A percentile compares a stretch with the other conserved stretches of the same genome.
These are phyloP conservation scores for Netelia melanura DNA, from an alignment of 2,888 invertebrate species.

Conservation along the genomic window DNA sequence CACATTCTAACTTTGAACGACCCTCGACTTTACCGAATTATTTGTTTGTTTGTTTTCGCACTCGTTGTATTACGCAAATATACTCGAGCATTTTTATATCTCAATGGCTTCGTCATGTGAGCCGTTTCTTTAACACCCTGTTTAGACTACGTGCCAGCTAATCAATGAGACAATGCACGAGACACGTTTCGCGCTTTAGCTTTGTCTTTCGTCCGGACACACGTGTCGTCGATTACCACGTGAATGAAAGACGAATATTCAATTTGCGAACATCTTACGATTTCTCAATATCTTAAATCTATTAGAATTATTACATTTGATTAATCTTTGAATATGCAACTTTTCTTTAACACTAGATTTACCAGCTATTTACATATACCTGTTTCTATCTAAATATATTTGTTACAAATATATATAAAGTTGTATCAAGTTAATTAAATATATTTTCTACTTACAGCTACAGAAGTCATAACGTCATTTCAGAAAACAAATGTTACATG, in stretches of 20 bases:
- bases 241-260: neutral
- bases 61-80: neutral
- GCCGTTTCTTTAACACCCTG: neutral
- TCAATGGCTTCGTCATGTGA: constrained; percentile 1
- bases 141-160: neutral
- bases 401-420: too few relatives aligned
- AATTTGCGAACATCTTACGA: neutral
- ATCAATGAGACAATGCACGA: constrained; percentile 8
- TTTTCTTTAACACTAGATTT: too few relatives aligned
- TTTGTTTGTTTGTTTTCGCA: neutral
- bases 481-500: too few relatives aligned
- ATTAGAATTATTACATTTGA: neutral
- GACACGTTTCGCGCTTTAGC: neutral
- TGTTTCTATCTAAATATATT: too few relatives aligned
- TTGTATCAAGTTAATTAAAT: too few relatives aligned
- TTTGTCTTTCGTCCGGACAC: neutral
- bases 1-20: neutral
- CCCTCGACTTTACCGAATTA: too few relatives aligned
- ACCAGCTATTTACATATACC: too few relatives aligned
- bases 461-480: too few relatives aligned
- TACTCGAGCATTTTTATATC: neutral
- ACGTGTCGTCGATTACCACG: constrained; percentile 4
- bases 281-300: neutral
- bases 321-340: too few relatives aligned
- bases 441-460: too few relatives aligned